Evolutionary conservation across 1,140 invertebrate species (phyloP).

Genomic region (Lucilia cuprina): DNA sequence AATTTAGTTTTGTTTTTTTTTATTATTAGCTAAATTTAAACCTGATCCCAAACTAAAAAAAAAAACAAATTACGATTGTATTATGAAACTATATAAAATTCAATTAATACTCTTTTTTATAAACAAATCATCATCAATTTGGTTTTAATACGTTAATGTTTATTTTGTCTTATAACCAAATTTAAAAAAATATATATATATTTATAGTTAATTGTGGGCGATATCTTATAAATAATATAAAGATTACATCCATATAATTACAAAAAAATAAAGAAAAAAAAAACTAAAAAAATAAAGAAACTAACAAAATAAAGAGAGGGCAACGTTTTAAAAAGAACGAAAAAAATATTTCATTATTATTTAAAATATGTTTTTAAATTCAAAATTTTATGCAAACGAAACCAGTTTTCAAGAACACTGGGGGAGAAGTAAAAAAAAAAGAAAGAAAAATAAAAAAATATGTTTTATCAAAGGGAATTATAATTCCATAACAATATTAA

Average conservation of each 20-base stretch:
- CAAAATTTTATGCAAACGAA: not conserved
- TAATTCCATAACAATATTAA: slow-evolving; percentile 12
- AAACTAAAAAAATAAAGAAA: not conserved
- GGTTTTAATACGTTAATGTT: not conserved
- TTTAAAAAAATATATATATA: too few relatives aligned
- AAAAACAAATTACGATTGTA: not conserved
- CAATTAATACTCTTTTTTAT: not conserved
- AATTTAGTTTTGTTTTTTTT: not conserved
- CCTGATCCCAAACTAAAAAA: not conserved
- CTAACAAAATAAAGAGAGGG: not conserved
- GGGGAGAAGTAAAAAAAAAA: not conserved
- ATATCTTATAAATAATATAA: not conserved
- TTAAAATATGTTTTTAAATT: not conserved
- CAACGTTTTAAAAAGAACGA: not conserved
- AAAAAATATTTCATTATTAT: not conserved
- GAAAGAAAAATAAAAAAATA: slow-evolving; percentile 10
- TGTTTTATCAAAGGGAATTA: not conserved
- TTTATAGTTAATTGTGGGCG: not conserved
- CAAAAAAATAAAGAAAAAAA: not conserved
- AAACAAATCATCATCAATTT: not conserved
- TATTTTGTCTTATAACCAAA: not conserved
- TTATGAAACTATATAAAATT: not conserved
- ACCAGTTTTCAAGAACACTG: slow-evolving; percentile 6
- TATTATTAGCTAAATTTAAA: not conserved
- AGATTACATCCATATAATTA: not conserved